phyloP scores from a whole-genome alignment of 2,888 invertebrate species.

The Sturmia bella region DNA sequence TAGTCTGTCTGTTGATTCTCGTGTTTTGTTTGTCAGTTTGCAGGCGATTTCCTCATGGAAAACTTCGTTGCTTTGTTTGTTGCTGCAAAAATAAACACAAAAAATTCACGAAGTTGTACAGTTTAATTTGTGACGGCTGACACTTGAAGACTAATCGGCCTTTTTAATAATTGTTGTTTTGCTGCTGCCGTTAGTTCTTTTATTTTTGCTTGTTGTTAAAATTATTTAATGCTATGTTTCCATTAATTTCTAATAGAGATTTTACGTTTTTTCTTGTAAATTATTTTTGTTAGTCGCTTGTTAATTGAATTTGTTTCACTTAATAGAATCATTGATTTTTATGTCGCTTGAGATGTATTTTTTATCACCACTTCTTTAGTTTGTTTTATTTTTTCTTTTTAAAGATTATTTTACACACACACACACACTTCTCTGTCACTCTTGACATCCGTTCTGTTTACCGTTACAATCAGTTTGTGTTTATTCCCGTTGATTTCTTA shows the following conservation, averaged over 20 bases:
- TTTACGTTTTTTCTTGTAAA: not conserved
- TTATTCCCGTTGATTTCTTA: conserved; percentile 55
- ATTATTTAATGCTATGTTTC: not conserved
- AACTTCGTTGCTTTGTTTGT: conserved; percentile 5
- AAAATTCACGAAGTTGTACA: not conserved
- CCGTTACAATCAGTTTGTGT: conserved; percentile 57
- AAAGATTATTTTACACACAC: conserved; percentile 32
- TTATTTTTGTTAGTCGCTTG: conserved; percentile 22
- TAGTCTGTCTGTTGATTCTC: conserved; percentile 25
- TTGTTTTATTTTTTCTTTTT: conserved; percentile 1
- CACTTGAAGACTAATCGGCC: not conserved
- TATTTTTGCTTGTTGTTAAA: not conserved
- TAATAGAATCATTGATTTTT: conserved; percentile 32
- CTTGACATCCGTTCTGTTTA: conserved; percentile 59
- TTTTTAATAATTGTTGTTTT: conserved; percentile 17
- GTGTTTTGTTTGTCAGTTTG: conserved; percentile 24
- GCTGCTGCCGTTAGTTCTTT: conserved; percentile 16
- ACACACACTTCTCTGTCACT: conserved; percentile 42
- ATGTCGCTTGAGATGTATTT: conserved; percentile 12
- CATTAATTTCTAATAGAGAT: conserved; percentile 6
- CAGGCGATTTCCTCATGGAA: conserved; percentile 41
- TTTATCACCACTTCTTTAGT: conserved; percentile 34
- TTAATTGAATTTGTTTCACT: conserved; percentile 4
- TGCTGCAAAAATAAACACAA: conserved; percentile 8
- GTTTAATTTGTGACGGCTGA: conserved; percentile 16